phyloP scores from a whole-genome alignment of 2,113 vertebrate genomes.

The Recurvirostra avosetta region DNA sequence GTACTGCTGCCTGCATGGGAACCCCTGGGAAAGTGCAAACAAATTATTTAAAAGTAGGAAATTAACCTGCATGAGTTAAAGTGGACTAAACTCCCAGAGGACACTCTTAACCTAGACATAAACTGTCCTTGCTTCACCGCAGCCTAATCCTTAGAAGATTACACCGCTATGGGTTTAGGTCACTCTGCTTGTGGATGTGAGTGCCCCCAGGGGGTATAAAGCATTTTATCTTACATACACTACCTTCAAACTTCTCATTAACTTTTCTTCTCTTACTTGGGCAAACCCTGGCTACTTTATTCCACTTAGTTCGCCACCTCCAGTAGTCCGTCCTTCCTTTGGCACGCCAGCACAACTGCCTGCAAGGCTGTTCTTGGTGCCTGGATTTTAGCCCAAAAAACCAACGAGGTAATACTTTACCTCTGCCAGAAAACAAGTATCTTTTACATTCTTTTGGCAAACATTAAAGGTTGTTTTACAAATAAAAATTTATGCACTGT shows the following conservation, averaged over 20 bases:
- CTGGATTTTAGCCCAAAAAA: neutral
- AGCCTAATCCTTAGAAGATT: neutral
- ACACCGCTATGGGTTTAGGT: neutral
- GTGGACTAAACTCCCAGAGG: neutral
- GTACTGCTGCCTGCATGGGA: rapidly evolving
- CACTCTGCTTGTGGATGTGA: neutral
- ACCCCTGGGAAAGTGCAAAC: neutral
- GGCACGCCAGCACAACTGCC: neutral
- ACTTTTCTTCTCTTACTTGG: neutral
- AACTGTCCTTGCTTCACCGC: neutral
- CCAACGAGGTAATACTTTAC: too few species aligned
- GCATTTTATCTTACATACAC: neutral
- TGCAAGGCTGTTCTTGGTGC: neutral
- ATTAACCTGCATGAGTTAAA: neutral
- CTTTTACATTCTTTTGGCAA: neutral
- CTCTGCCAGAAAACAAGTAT: neutral
- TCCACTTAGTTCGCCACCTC: rapidly evolving
- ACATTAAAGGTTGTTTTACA: neutral
- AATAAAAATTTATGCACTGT: neutral
- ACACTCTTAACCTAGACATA: neutral
- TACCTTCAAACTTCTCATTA: neutral
- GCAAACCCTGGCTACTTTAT: neutral
- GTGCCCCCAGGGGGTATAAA: rapidly evolving
- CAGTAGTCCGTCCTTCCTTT: rapidly evolving
- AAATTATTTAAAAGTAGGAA: neutral